phyloP scores from a whole-genome alignment of 2,888 invertebrate genomes.

The Hemicrepidius hirtus region DNA sequence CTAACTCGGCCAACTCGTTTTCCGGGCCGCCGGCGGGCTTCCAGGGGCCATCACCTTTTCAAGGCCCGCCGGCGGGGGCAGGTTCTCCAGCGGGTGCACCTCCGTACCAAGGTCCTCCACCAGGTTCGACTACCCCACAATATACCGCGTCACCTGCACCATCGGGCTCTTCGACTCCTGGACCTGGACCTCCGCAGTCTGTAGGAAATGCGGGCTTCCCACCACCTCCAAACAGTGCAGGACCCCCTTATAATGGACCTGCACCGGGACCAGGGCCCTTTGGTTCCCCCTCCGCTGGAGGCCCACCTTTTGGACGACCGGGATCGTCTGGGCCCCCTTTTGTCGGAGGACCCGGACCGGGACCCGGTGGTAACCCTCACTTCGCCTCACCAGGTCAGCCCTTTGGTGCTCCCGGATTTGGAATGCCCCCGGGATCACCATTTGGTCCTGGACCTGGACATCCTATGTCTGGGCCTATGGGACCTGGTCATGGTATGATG shows the following conservation, averaged over 20 bases:
- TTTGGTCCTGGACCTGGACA: constrained; percentile 80
- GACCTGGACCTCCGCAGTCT: constrained; percentile 77
- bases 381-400: constrained; percentile 78
- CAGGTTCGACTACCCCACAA: constrained; percentile 86
- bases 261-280: constrained; percentile 78
- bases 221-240: constrained; percentile 78
- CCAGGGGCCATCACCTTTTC: constrained; percentile 76
- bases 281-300: constrained; percentile 80
- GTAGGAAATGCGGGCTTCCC: constrained; percentile 74
- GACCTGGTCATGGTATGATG: constrained; percentile 77
- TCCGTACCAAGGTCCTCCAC: constrained; percentile 82
- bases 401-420: constrained; percentile 80
- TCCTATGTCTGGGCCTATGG: constrained; percentile 79
- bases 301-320: constrained; percentile 78
- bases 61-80: constrained; percentile 81
- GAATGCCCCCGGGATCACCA: constrained; percentile 82
- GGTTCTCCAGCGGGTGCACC: constrained; percentile 85
- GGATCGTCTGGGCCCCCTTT: constrained; percentile 84
- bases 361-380: constrained; percentile 80
- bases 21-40: constrained; percentile 76
- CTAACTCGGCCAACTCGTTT: constrained; percentile 77
- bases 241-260: constrained; percentile 81
- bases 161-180: constrained; percentile 88
- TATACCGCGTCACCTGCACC: constrained; percentile 92
- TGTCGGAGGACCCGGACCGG: constrained; percentile 78